Conservation (phyloP, 1,140 invertebrate species). For the Bombus waltoni region DNA sequence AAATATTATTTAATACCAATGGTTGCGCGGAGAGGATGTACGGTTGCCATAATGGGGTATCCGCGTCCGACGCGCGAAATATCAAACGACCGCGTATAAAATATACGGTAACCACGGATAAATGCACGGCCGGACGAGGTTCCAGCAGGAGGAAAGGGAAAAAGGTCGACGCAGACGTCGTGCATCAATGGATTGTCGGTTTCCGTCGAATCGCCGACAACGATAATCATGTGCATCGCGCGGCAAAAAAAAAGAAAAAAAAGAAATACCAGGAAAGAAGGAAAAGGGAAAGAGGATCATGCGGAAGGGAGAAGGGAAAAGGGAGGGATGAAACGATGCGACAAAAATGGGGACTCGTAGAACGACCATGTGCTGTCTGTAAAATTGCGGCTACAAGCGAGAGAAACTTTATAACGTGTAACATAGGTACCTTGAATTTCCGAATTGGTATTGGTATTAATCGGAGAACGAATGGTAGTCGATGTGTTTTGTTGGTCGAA, state of each 20-base stretch:
- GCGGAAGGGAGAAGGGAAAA: conserved; percentile 22
- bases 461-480: background rate
- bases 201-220: conserved; percentile 67
- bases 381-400: conserved; percentile 36
- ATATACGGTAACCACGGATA: conserved; percentile 51
- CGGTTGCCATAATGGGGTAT: conserved; percentile 51
- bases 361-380: conserved; percentile 29
- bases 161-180: conserved; percentile 58
- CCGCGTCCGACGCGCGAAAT: conserved; percentile 54
- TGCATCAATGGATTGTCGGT: conserved; percentile 76
- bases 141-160: background rate
- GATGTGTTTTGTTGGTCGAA: background rate
- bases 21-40: conserved; percentile 53
- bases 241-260: background rate
- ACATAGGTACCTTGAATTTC: background rate
- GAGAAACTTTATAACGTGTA: background rate
- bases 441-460: background rate
- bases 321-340: conserved; percentile 39
- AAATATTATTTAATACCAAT: conserved; percentile 67
- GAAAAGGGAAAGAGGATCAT: background rate
- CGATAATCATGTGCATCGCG: conserved; percentile 64
- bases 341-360: conserved; percentile 24
- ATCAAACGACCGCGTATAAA: conserved; percentile 60
- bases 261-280: background rate
- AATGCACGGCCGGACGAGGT: background rate